Evolutionary conservation across 1,140 invertebrate genomes (phyloP), one percentile per base, ranked within the genome.

Genomic region (Lordiphosa stackelbergi): DNA sequence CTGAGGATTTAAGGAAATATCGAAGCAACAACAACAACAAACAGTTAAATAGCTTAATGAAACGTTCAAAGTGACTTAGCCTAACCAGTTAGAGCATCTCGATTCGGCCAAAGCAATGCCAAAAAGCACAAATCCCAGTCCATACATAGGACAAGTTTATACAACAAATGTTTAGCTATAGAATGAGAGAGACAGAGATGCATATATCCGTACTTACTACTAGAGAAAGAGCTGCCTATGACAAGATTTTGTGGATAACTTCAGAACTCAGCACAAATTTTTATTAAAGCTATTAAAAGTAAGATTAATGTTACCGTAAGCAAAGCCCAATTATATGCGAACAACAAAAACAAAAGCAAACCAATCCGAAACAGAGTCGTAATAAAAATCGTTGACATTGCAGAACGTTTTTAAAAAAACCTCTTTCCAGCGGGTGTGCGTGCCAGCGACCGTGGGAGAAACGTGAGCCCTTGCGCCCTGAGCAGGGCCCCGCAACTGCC

Each of bases 301-400:
- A 24, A 36, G 16, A 22, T 46, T 11, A 37, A 49, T 51, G 31
- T 51, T 37, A 22, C 11, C 36, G 36, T 38, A 51, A 51, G 48
- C 19, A 51, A 22, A 22, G 9, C 5, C 5, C 47, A 49, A 48
- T 24, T 43, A 43, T 13, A 36, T 48, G 46, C 46, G 3, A 48
- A 36, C 11, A 24, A 7, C 5, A n/a, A 49, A 58, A 31, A 28
- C 11, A 51, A 19, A n/a, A 19, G 37, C 28, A 42, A 24, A 5
- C 7, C 35, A 37, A 11, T 8, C 41, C 35, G 8, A 31, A 11
- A 45, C 19, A 24, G 35, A 69, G 69, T 58, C 53, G 70, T 58
- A 73, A 62, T 73, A 69, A 74, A 70, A 74, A 69, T 69, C 71
- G 71, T 74, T 74, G 61, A 61, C 60, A 74, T 69, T 69, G 60